A percentile compares a stretch with the other conserved stretches of the same genome.
phyloP scores from a whole-genome alignment of 1,140 invertebrate species.

The Drosophila truncata region DNA sequence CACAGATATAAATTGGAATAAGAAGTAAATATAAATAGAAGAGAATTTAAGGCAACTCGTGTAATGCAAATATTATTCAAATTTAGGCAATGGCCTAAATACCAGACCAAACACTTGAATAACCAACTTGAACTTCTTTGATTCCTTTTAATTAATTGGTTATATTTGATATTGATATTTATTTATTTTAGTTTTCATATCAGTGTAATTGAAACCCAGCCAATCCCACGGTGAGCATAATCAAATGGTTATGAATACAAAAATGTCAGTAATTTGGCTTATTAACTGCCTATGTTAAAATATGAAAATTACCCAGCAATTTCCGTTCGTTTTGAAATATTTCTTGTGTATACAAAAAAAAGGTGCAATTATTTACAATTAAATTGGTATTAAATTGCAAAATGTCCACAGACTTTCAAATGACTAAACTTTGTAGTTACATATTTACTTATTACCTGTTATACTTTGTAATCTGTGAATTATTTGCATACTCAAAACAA shows the following conservation, averaged over 20 bases:
- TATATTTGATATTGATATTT: no score
- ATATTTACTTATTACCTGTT: not conserved
- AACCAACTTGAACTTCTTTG: constrained; percentile 6
- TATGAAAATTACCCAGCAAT: constrained; percentile 34
- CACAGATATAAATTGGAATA: not conserved
- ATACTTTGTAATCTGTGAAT: not conserved
- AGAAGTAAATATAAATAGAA: not conserved
- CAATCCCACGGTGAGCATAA: constrained; percentile 22
- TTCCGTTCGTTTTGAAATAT: constrained; percentile 28
- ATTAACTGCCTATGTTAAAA: constrained; percentile 34
- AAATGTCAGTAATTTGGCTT: constrained; percentile 36
- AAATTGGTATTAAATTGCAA: constrained; percentile 9
- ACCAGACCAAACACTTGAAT: not conserved
- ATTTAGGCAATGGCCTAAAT: constrained; percentile 17
- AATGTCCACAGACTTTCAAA: constrained; percentile 9
- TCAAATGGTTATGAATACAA: constrained; percentile 35
- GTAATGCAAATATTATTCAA: constrained; percentile 23
- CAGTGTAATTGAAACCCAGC: constrained; percentile 15
- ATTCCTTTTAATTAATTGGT: no score
- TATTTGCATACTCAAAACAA: not conserved
- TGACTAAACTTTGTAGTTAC: not conserved
- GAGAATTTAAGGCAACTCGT: constrained; percentile 32
- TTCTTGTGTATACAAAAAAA: not conserved
- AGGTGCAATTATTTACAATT: constrained; percentile 8
- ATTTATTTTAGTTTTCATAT: not conserved